Conservation (phyloP, 2,888 invertebrate genomes). For the Agrotis clavis region DNA sequence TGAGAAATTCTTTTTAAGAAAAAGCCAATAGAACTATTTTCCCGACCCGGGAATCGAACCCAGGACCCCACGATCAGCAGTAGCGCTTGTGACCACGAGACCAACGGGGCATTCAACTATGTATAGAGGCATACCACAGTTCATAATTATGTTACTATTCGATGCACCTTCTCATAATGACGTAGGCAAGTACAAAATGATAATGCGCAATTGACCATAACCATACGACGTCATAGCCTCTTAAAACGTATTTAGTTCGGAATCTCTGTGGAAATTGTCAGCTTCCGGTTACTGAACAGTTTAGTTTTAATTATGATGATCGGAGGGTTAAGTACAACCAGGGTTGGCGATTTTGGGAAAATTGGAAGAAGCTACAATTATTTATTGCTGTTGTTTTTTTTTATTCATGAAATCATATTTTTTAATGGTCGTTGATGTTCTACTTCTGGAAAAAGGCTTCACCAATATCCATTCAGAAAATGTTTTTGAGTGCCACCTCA, state of each 20-base stretch:
- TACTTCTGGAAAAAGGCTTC: no score
- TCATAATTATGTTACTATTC: no score
- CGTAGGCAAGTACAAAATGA: not conserved
- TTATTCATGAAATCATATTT: no score
- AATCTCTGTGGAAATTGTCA: conserved; percentile 21
- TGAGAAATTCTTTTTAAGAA: not conserved
- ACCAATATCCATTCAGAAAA: no score
- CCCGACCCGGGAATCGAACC: not conserved
- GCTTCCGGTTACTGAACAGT: conserved; percentile 32
- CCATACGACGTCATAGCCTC: not conserved
- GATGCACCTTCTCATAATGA: not conserved
- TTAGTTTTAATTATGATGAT: conserved; percentile 7
- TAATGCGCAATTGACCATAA: not conserved
- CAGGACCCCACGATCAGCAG: not conserved
- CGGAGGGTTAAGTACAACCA: conserved; percentile 11
- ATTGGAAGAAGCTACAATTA: no score
- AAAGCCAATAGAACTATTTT: not conserved
- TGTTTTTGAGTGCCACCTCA: no score
- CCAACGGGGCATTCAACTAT: not conserved
- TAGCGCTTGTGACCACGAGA: not conserved
- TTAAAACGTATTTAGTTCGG: conserved; percentile 7
- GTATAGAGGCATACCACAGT: no score
- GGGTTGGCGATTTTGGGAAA: conserved; percentile 7
- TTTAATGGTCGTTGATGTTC: no score
- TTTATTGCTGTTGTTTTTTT: no score